phyloP scores from a whole-genome alignment of 2,797 vertebrate species.

The Cyprinodon diabolis region DNA sequence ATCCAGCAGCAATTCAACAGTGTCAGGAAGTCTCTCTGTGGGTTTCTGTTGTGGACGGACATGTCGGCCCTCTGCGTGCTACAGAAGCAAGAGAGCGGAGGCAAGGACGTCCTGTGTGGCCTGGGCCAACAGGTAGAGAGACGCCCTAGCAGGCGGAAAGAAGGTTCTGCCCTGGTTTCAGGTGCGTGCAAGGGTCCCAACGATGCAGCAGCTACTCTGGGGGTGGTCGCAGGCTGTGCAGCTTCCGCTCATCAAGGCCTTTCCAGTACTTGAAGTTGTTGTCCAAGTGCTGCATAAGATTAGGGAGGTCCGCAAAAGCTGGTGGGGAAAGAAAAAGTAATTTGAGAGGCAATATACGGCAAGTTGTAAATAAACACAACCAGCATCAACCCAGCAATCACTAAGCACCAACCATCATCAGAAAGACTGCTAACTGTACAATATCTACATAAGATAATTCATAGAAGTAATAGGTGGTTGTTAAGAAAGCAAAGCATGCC shows the following conservation, averaged over 20 bases:
- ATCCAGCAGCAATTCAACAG: constrained; percentile 40
- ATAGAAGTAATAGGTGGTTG: background rate
- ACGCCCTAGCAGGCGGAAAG: constrained; percentile 62
- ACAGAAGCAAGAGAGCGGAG: constrained; percentile 73
- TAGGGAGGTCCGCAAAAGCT: constrained; percentile 96
- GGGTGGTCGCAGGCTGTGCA: constrained; percentile 90
- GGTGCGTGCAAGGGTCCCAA: constrained; percentile 43
- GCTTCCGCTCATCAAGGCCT: constrained; percentile 89
- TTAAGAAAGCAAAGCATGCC: too few species aligned
- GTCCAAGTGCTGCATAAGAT: constrained; percentile 96
- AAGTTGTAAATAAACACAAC: background rate
- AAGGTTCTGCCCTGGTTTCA: constrained; percentile 34
- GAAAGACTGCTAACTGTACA: too few species aligned
- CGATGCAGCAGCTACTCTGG: constrained; percentile 79
- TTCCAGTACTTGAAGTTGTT: constrained; percentile 99
- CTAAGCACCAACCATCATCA: background rate
- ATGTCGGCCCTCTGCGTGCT: constrained; percentile 64
- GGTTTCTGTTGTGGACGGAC: constrained; percentile 60
- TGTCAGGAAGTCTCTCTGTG: constrained; percentile 62
- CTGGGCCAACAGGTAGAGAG: constrained; percentile 73
- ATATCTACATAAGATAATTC: background rate
- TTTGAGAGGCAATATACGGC: background rate
- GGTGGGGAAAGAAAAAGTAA: constrained; percentile 35
- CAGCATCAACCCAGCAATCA: background rate
- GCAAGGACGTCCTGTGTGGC: constrained; percentile 71